Base-by-base conservation (phyloP, 2,888 invertebrate genomes). In the Anorthoa munda region DNA sequence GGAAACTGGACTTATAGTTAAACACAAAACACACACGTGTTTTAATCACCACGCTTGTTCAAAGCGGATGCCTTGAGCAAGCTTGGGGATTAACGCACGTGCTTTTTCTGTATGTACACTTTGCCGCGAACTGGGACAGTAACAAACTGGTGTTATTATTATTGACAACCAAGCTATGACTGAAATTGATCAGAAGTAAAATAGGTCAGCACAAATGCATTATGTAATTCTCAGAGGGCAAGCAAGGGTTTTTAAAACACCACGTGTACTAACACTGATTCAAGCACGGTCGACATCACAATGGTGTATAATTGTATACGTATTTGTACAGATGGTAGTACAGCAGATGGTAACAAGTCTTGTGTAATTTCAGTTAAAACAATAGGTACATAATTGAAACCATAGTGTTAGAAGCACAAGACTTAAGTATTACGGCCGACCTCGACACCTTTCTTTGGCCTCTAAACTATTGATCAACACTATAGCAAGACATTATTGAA, bases 391-490 rank as follows among this genome's bases (percentile, higher is more conserved):
- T 72, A 51, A 74, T 53, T 63, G 63, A 77, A 81, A 60, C 68
- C 68, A 51, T 82, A 72, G 50, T 58, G 39, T 75, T 75, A 66
- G 64, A 72, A 77, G 66, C 67, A 66, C 65, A 64, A 76, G 74
- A 79, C 73, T 61, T 65, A 72, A 76, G 74, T 81, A 75, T 64
- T 65, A 72, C 63, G 60, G 63, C 63, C 67, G 76, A 82, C 79
- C 81, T 83, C 77, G 78, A 75, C 85, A 87, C 84, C 81, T 83
- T 85, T 77, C 86, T 81, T 84, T 81, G 86, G 81, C 87, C 87
- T 87, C 85, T 79, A 86, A 85, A 84, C 66, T 87, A 87, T 87
- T 81, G 87, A 87, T 86, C 78, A 73, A 73, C 65, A 72, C 39
- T 64, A 74, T 21, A 53, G 60, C 61, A 74, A 81, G 73, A 60